Evolutionary conservation across 2,113 vertebrate genomes (phyloP), one percentile per base, ranked within the genome.

Genomic region (Dendrocopos noguchii): DNA sequence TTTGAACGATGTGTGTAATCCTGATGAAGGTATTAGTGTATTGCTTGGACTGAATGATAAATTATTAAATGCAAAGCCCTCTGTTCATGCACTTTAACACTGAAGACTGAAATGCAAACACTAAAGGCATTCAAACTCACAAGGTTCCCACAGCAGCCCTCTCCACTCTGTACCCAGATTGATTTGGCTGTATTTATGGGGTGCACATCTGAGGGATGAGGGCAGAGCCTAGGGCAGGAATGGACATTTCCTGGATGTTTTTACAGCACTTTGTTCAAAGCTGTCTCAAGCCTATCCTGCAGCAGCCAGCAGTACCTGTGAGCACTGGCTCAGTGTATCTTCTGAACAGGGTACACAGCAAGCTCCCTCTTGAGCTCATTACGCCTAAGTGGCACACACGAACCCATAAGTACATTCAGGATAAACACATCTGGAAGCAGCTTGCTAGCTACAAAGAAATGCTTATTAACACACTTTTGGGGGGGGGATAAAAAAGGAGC

Each of bases 21-120:
- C 71, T 82, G 78, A 94, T 71, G 92, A 85, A 92, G 67, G 88
- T 52, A 82, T 90, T 84, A 46, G 63, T 47, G 71, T 34, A 36
- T 52, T 91, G 81, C 67, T 56, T 18, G 64, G 74, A 61, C 59
- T 55, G 74, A 65, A 72, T 70, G 82, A 64, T 75, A 44, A 93
- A 80, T 90, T 53, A 86, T 39, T 77, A 70, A 77, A 59, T 31
- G 84, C 80, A 76, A 92, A 94, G 46, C 78, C 80, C 74, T 81
- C 66, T 87, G 9, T 50, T 92, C 50, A 24, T 29, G 67, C 31
- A 65, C 63, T 70, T 22, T 15, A 72, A 36, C 2, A 5, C 47
- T 22, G 17, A 91, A 83, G 90, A 75, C 74, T 65, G 55, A 47
- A 82, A 66, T 5, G 56, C 63, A 39, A 44, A 55, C 76, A 12